These are phyloP conservation scores for Umimayanthus chanpuru DNA, from an alignment of 92 coral and sea anemone species.

Conservation along the genomic window DNA sequence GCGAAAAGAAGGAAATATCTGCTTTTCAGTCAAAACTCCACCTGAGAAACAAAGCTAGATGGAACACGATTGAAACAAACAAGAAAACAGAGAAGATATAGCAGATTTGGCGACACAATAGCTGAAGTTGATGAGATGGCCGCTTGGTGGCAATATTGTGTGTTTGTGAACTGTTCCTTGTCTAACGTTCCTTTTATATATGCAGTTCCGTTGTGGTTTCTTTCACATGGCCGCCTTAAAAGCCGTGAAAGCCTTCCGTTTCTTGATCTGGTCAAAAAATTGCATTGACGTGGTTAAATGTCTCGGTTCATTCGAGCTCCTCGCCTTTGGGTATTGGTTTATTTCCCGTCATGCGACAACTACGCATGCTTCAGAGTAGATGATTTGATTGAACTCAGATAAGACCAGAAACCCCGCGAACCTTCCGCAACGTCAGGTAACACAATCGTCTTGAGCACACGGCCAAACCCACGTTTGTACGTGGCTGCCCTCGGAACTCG, in stretches of 20 bases:
- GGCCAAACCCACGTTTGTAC: conserved; percentile 2
- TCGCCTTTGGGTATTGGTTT: neutral
- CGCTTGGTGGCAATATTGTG: conserved; percentile 46
- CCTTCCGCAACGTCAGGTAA: conserved; percentile 10
- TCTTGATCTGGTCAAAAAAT: conserved; percentile 27
- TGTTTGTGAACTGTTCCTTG: conserved; percentile 23
- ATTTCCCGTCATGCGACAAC: neutral
- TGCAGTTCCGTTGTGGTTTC: conserved; percentile 42
- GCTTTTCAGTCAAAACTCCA: neutral
- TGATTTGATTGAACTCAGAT: neutral
- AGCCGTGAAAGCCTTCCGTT: conserved; percentile 33
- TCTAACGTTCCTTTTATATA: conserved; percentile 17
- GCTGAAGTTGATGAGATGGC: conserved; percentile 18
- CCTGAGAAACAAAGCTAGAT: neutral
- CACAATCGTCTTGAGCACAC: neutral
- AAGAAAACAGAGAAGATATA: conserved; percentile 17
- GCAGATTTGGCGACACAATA: conserved; percentile 40
- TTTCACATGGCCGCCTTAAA: conserved; percentile 25
- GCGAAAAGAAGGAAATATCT: neutral
- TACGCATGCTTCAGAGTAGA: conserved; percentile 26
- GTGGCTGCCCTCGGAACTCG: conserved; percentile 20
- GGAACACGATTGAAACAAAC: conserved; percentile 23
- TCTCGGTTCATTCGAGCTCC: conserved; percentile 1
- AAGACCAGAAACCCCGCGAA: conserved; percentile 9
- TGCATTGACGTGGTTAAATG: conserved; percentile 1